Base-by-base conservation (phyloP, 2,797 vertebrate species). In the Rhyacichthys aspro region DNA sequence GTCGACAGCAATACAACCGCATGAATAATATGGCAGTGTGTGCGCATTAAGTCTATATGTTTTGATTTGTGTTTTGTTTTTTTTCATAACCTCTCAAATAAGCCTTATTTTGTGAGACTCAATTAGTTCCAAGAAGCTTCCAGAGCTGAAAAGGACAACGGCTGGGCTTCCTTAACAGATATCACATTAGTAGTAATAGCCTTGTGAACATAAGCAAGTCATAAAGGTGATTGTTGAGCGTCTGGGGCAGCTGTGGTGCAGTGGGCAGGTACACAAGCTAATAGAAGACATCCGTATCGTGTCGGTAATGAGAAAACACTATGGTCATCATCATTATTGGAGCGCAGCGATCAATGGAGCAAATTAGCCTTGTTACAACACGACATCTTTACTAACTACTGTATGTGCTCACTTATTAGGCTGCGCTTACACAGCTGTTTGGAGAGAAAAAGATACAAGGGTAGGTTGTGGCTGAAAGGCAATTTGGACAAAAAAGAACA, bases 261-360 rank as follows among this genome's bases (percentile, higher is more conserved):
- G 46, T 9, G 47, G 47, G 33, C 47, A 49, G 47, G 47, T 49
- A 17, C 14, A 11, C 1, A n/a, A 5, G 47, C 32, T 74, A 76
- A 80, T 78, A 69, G 63, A 68, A 63, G 59, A 72, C 74, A 77
- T 72, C 67, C 72, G 65, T 37, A 17, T 48, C 9, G 9, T 42
- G 58, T 55, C 64, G 55, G 32, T 83, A 82, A 86, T 85, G 82
- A 79, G 76, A 81, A 86, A 88, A 81, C 67, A 76, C 63, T 43
- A 19, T 38, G 56, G 77, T 54, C 70, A 76, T 61, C 53, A 64
- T 57, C 76, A 78, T 82, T 80, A 78, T 65, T 52, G 43, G 57
- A 55, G 55, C 41, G 57, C 66, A 63, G 63, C 46, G 78, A 82
- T 88, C 84, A 67, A 84, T 83, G 78, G 42, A 74, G 65, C 58